Conservation (phyloP, 2,797 vertebrate species). For the Anableps anableps region DNA sequence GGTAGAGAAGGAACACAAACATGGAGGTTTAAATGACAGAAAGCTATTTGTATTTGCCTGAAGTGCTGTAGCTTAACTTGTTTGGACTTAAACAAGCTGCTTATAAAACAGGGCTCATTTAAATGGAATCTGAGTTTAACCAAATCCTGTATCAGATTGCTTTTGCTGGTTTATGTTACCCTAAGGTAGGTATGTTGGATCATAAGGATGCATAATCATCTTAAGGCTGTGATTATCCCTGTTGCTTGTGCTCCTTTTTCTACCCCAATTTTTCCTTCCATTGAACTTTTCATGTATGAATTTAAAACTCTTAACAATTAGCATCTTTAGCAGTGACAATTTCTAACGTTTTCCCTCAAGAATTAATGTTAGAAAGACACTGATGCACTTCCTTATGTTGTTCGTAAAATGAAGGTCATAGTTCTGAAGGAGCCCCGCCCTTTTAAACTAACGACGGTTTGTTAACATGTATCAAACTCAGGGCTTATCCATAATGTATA, state of each 20-base stretch:
- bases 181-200: neutral
- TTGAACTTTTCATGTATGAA: neutral
- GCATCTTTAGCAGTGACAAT: neutral
- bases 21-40: neutral
- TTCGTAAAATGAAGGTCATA: neutral
- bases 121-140: neutral
- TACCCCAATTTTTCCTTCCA: neutral
- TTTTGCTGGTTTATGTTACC: neutral
- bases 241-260: neutral
- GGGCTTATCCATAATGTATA: slow-evolving; percentile 60
- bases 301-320: neutral
- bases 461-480: slow-evolving; percentile 70
- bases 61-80: too few relatives aligned
- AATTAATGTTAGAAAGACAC: neutral
- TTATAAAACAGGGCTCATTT: neutral
- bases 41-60: neutral
- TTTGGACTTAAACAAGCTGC: too few relatives aligned
- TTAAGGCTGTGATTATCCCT: neutral
- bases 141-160: neutral
- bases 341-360: neutral
- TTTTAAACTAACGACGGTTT: slow-evolving; percentile 1
- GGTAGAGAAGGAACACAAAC: neutral
- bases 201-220: neutral
- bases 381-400: neutral
- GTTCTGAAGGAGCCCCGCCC: slow-evolving; percentile 5